phyloP scores from a whole-genome alignment of 2,888 invertebrate species.

The Conistra vaccinii region DNA sequence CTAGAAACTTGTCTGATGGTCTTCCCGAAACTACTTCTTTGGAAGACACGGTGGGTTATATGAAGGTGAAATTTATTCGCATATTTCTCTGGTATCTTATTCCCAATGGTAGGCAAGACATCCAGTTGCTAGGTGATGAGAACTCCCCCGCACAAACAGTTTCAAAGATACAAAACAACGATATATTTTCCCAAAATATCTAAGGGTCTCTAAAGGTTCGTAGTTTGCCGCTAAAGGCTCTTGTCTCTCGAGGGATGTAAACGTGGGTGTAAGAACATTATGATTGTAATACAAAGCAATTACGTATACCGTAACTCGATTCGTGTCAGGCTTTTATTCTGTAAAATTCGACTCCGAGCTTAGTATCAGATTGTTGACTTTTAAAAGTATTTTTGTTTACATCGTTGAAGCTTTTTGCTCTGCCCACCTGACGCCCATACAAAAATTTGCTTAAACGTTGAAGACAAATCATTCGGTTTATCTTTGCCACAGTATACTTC shows the following conservation, averaged over 20 bases:
- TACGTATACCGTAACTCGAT: slow-evolving; percentile 23
- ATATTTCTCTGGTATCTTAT: background rate
- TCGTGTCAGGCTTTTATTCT: background rate
- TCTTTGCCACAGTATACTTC: background rate
- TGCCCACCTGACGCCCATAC: background rate
- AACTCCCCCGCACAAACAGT: background rate
- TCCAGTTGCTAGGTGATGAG: slow-evolving; percentile 1
- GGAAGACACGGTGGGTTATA: background rate
- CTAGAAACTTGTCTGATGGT: background rate
- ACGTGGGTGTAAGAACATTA: slow-evolving; percentile 27
- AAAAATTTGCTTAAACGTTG: background rate
- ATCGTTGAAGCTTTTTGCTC: background rate
- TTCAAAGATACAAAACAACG: background rate
- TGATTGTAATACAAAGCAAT: slow-evolving; percentile 34
- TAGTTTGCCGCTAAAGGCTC: slow-evolving; percentile 34
- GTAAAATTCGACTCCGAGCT: background rate
- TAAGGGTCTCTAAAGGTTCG: background rate
- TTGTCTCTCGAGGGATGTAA: slow-evolving; percentile 13
- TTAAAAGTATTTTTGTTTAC: slow-evolving; percentile 4
- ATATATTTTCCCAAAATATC: slow-evolving; percentile 28
- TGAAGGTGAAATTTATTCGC: background rate
- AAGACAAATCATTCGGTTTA: background rate
- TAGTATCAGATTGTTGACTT: slow-evolving; percentile 6
- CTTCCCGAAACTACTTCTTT: background rate
- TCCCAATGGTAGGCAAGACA: background rate